These are phyloP conservation scores for Typhlichthys eigenmanni DNA, from an alignment of 2,797 vertebrate genomes.

Conservation along the genomic window DNA sequence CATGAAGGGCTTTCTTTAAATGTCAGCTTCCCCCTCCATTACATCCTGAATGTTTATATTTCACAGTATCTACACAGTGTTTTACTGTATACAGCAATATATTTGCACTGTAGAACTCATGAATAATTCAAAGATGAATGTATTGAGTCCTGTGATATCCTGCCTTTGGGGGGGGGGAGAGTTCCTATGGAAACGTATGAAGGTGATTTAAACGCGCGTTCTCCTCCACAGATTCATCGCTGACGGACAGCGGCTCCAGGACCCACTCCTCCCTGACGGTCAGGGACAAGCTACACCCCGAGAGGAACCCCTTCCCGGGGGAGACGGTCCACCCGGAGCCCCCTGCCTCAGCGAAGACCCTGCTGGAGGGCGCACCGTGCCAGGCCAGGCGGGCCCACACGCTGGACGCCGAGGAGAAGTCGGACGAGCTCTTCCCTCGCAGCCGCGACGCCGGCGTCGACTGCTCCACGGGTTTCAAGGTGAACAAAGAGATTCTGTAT, in stretches of 20 bases:
- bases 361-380: constrained; percentile 89
- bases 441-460: constrained; percentile 78
- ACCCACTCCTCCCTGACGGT: constrained; percentile 89
- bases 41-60: not conserved
- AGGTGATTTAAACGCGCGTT: constrained; percentile 6
- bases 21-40: constrained; percentile 9
- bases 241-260: constrained; percentile 91
- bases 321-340: constrained; percentile 87
- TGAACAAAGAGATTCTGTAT: constrained; percentile 89
- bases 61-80: constrained; percentile 11
- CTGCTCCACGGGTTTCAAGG: constrained; percentile 84
- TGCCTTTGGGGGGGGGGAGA: not conserved
- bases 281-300: constrained; percentile 88
- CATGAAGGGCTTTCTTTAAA: constrained; percentile 2
- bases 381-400: constrained; percentile 86
- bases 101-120: not conserved
- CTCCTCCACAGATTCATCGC: constrained; percentile 85
- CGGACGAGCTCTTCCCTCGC: constrained; percentile 85
- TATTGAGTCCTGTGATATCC: not conserved
- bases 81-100: not conserved
- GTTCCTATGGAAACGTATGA: not conserved
- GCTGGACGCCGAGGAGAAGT: constrained; percentile 85
- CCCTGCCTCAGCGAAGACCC: constrained; percentile 87
- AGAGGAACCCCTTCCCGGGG: constrained; percentile 87
- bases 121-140: not conserved